Base-by-base conservation (phyloP, 1,140 invertebrate genomes). In the Anadara kagoshimensis region DNA sequence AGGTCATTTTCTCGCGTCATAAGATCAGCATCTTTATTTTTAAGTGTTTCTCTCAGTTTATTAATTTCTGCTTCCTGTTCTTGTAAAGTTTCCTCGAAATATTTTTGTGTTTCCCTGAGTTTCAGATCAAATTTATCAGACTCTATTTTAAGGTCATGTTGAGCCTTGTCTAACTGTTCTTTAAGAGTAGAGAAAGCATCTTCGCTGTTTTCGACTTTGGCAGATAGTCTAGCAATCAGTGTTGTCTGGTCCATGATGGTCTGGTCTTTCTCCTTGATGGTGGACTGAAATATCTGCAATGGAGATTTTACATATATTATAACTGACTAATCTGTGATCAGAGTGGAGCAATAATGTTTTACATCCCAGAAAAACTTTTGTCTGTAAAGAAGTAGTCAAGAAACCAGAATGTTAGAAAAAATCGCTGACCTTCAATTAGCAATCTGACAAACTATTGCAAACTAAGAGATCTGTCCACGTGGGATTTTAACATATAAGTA, bases 11-110 rank as follows among this genome's bases (percentile, higher is more conserved):
- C 82, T n/a, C 83, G 51, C 7, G 71, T 71, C 5, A 72, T 24
- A n/a, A 86, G 44, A 44, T 87, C 86, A 43, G 71, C 79, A 45
- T 87, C 83, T 66, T 85, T 86, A 8, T 78, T 73, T n/a, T 77
- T 51, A 29, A 86, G 75, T 58, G 59, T 74, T 57, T 79, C 72
- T 51, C 78, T 64, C 22, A 87, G 63, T 43, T 76, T 82, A 47
- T 76, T 70, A 22, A 82, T 73, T 65, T 84, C 80, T 43, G 69
- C 77, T 66, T 86, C 84, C 43, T 80, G 69, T 53, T 87, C 86
- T 43, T 79, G 68, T 10, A 87, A 75, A 51, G 82, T 84, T 78
- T 87, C 86, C 69, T 87, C 85, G 73, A 87, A 87, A 73, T 87
- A 86, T 64, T 80, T 83, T 56, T 87, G 85, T 16, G 85, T 81